Evolutionary conservation across 2,888 invertebrate genomes (phyloP), one percentile per base, ranked within the genome.

Genomic region (Cyaniris semiargus): DNA sequence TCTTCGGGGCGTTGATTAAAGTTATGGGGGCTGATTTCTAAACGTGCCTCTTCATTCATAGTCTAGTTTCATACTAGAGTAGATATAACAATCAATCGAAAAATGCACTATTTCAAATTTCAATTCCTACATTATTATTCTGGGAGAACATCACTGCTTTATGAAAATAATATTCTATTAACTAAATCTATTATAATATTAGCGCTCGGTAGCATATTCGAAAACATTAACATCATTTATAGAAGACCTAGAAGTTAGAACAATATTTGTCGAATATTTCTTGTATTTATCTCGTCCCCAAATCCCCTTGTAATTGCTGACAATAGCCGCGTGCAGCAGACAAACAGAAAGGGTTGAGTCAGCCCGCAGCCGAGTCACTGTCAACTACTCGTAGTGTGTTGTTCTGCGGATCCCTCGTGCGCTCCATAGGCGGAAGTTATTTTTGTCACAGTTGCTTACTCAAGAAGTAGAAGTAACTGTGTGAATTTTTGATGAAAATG

Each of bases 1-100:
- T 70, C 70, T 76, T 66, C 53, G 27, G 70, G 76, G 66, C 21
- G 34, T 48, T 76, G 66, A 71, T 77, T 53, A 77, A 66, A 66
- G 48, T 76, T 53, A 1, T 0, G 48, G 48, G 44, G 76, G 48
- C 23, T 72, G 38, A 44, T 72, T 38, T 72, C 38, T 44, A n/a
- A 5, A 27, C 66, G 2, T 6, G 27, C 6, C 27, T 15, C 27
- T 18, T 23, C 4, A 66, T 66, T 66, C 66, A 58, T 21, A 8
- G 2, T 58, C 7, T 21, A 15, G 21, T 21, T 21, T 21, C 8
- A 53, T 53, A 53, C 15, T 13, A 53, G 5, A 18, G 18, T 15
- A 53, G 53, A 53, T 53, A 18, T 53, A 18, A 53, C 2, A 18
- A 53, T 53, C 53, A 53, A 53, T 5, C 18, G 18, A 3, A 18